Evolutionary conservation across 2,888 invertebrate genomes (phyloP).

Genomic region (Agrochola litura): DNA sequence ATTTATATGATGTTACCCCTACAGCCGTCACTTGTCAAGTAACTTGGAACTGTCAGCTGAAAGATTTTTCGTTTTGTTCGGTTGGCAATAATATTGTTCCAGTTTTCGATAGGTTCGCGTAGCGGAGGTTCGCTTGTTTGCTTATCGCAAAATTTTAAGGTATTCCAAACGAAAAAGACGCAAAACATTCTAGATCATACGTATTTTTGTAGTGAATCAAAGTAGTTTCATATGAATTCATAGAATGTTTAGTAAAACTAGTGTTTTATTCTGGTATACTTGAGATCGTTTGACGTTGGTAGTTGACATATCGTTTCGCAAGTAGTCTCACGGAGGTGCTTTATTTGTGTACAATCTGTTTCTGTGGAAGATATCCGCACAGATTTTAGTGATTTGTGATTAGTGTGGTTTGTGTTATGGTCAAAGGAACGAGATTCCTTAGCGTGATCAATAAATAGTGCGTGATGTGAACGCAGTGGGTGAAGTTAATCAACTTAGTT

Average conservation of each 20-base stretch:
- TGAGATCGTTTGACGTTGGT: conserved; percentile 81
- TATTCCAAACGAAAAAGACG: conserved; percentile 68
- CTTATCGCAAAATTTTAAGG: conserved; percentile 55
- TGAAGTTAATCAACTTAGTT: conserved; percentile 59
- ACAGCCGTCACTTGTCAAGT: conserved; percentile 53
- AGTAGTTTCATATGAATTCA: conserved; percentile 38
- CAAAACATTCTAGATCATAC: conserved; percentile 63
- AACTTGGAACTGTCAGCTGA: conserved; percentile 60
- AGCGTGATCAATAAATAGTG: conserved; percentile 70
- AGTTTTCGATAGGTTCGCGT: conserved; percentile 81
- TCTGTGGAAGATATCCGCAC: conserved; percentile 79
- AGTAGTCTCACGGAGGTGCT: conserved; percentile 84
- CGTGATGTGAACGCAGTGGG: conserved; percentile 72
- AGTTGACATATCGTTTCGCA: conserved; percentile 87
- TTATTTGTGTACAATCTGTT: conserved; percentile 86
- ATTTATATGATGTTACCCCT: conserved; percentile 19
- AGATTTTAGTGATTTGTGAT: conserved; percentile 70
- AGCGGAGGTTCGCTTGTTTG: conserved; percentile 63
- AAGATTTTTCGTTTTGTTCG: conserved; percentile 61
- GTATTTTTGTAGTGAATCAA: conserved; percentile 42
- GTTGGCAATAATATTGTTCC: conserved; percentile 65
- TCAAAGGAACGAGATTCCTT: conserved; percentile 50
- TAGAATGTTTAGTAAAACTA: conserved; percentile 40
- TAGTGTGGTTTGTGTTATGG: conserved; percentile 61
- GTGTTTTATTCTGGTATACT: conserved; percentile 57